Base-by-base conservation (phyloP, 2,113 vertebrate genomes). In the Engystomops pustulosus region DNA sequence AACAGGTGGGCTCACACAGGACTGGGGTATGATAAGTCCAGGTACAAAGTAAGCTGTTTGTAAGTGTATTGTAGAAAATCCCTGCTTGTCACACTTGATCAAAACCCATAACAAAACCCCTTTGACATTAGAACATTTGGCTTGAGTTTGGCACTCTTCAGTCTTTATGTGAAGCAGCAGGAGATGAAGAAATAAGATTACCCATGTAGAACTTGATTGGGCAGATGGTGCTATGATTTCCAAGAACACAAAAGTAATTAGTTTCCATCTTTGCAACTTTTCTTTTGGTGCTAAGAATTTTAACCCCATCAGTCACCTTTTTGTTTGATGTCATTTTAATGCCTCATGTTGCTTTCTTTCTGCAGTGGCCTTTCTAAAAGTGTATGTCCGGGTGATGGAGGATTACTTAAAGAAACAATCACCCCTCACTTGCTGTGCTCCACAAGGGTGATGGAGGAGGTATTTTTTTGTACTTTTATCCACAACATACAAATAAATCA, bases 1-100 rank as follows among this genome's bases (percentile, higher is more conserved):
- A 94, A 94, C 94, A 95, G 95, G 95, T 96, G 94, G 92, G 93
- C 88, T 90, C 90, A 91, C 90, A 92, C 90, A 91, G 91, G 91
- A 86, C 89, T 88, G 4, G 87, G 86, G 78, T 88, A 89, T 85
- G 88, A 86, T 87, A 90, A 90, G 89, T 90, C 92, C 91, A 93
- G 93, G 94, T 94, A 94, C 88, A 89, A 91, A 91, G 91, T 92
- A 92, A 92, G 92, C 92, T 91, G 74, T 92, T 81, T 87, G 90
- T 88, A 89, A 89, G 90, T 92, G 93, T 91, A 92, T 93, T 94
- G 90, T 93, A 88, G 89, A 90, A 93, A 94, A 91, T 89, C 92
- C 87, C 90, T 88, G 86, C 90, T 60, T 93, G 93, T 90, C 85
- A 88, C 91, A 89, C 89, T 72, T 91, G 93, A 94, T 94, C 93